Percentiles rank a stretch among this genome's conserved stretches.
These are phyloP conservation scores for Silurus meridionalis DNA, from an alignment of 2,113 vertebrate genomes.

Conservation along the genomic window DNA sequence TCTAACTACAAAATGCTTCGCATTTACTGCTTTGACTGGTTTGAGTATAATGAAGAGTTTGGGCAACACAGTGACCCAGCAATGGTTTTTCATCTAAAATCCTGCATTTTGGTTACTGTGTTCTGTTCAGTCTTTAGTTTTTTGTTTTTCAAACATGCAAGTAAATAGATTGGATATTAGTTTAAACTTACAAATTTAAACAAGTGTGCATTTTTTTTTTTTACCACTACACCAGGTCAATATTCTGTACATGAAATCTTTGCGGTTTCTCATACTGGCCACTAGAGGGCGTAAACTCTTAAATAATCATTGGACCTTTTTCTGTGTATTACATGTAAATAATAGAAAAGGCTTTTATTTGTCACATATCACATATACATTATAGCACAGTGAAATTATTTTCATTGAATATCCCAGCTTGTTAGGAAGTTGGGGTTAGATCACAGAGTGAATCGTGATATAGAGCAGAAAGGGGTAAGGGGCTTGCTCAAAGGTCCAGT, in stretches of 20 bases:
- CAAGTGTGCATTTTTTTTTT: too few relatives aligned
- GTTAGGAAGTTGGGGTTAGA: too few relatives aligned
- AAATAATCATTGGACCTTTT: neutral
- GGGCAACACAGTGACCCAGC: neutral
- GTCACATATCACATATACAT: too few relatives aligned
- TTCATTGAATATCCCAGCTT: too few relatives aligned
- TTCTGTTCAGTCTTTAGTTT: neutral
- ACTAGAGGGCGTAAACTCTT: conserved; percentile 11
- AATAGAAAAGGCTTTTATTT: too few relatives aligned
- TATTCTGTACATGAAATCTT: neutral
- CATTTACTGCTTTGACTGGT: neutral
- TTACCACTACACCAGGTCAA: neutral
- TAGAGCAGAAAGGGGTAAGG: too few relatives aligned
- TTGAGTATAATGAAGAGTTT: neutral
- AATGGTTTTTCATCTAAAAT: neutral
- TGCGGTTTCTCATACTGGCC: neutral
- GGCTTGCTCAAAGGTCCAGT: too few relatives aligned
- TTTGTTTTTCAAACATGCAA: neutral
- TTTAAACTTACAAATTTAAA: too few relatives aligned
- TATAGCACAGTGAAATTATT: too few relatives aligned
- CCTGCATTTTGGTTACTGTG: neutral
- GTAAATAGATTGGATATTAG: neutral
- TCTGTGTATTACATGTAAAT: neutral
- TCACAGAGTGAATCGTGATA: too few relatives aligned
- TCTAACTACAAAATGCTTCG: neutral